Evolutionary conservation across 2,797 vertebrate species (phyloP), one percentile per base, ranked within the genome.

Genomic region (Pelodytes ibericus): DNA sequence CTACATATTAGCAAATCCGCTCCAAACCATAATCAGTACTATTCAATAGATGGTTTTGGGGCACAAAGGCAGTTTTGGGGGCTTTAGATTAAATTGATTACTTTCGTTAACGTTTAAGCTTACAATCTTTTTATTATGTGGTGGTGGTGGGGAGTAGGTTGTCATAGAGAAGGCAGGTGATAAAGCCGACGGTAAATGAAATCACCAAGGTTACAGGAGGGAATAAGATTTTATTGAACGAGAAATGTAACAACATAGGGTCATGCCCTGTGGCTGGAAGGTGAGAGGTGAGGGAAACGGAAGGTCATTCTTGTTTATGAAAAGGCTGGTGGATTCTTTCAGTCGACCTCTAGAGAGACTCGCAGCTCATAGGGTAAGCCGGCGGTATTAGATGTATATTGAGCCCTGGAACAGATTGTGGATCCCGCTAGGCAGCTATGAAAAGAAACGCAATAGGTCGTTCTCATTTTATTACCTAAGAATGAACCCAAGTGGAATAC

Each of bases 171-270:
- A 22, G n/a, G 26, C 26, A 29, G 62, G 22, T 29, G 33, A 67
- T 13, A 58, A 25, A 31, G n/a, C 25, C 30, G 31, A 26, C 27
- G 47, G 51, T 74, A 67, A 68, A 67, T 67, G 63, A 75, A 75
- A 75, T 66, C 63, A 49, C 44, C 18, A 60, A 51, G 53, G 39
- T 33, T 75, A 60, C 72, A 68, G 64, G 29, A 68, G 39, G 64
- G 72, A 75, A 68, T 74, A 49, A 59, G 44, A 74, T 60, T 67
- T 67, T 60, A 67, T 74, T 60, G 62, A 74, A 67, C 66, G 63
- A 67, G 29, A 57, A 74, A 67, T 68, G 63, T 67, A 60, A 75
- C 53, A 75, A 75, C 64, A 75, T 60, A 22, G 67, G 72, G 72
- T 75, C 72, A 68, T 60, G 63, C 56, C 60, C 56, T 41, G 58